A percentile compares a stretch with the other conserved stretches of the same genome.
phyloP scores from a whole-genome alignment of 2,797 vertebrate genomes.

The Knipowitschia caucasica region DNA sequence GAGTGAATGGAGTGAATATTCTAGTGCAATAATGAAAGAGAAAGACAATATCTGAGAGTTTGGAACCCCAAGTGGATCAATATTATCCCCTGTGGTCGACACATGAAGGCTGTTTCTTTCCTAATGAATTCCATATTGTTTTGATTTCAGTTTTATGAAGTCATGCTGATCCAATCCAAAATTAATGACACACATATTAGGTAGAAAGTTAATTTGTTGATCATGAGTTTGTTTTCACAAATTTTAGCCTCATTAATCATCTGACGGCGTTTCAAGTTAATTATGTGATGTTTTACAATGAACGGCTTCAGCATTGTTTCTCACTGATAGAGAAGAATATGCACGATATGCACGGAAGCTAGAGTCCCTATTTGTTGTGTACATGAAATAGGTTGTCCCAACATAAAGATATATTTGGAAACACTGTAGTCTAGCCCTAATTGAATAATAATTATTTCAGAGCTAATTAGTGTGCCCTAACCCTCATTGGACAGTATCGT shows the following conservation, averaged over 20 bases:
- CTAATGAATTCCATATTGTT: neutral
- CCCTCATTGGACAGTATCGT: too few species aligned
- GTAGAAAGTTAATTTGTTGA: constrained; percentile 9
- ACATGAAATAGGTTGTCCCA: too few species aligned
- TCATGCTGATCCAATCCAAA: neutral
- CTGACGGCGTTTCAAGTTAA: neutral
- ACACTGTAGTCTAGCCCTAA: too few species aligned
- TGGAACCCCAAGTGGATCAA: neutral
- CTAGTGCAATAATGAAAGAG: too few species aligned
- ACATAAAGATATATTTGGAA: too few species aligned
- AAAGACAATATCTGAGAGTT: too few species aligned
- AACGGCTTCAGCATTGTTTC: neutral
- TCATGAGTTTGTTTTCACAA: constrained; percentile 4
- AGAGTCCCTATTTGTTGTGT: too few species aligned
- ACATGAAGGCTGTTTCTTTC: neutral
- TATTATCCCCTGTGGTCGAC: constrained; percentile 1
- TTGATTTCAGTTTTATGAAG: constrained; percentile 2
- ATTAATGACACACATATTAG: constrained; percentile 3
- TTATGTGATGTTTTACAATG: neutral
- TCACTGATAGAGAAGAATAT: neutral
- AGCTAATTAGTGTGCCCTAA: too few species aligned
- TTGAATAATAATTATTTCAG: too few species aligned
- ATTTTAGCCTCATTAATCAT: constrained; percentile 5
- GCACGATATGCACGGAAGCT: too few species aligned
- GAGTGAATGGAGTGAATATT: too few species aligned